Evolutionary conservation across 1,140 invertebrate genomes (phyloP), one percentile per base, ranked within the genome.

Genomic region (Pachyrhynchus sulphureomaculatus): DNA sequence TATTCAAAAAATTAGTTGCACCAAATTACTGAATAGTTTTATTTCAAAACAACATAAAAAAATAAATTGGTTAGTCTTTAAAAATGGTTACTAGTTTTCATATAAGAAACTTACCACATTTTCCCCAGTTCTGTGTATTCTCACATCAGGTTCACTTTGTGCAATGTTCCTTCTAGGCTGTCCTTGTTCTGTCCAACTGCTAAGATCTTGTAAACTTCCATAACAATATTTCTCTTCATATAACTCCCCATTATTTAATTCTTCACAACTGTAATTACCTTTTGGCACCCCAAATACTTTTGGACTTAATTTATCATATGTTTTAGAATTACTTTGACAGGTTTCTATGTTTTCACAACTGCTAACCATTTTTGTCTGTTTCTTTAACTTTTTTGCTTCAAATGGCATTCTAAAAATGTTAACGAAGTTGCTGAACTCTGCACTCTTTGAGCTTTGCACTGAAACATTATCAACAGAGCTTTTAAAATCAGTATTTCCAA

Each of bases 191-290:
- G 51, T 49, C 45, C 59, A 69, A 20, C 61, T 63, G 45, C 58
- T 65, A 26, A 76, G 66, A 56, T 76, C 72, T 36, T 75, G 68
- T 18, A 75, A 72, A 70, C 75, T 76, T 2, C 73, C 73, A 55
- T 68, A 73, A 13, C 66, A 67, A 51, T 61, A 70, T 39, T 72
- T 73, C 24, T 75, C 72, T 15, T 56, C 62, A 53, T 45, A 69
- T 26, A 56, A 52, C 3, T 72, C 68, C 9, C 64, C 65, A 59
- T 69, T 72, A 51, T 68, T 83, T 8, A 85, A 62, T 65, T 86
- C 80, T 64, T 86, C 84, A 53, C 83, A 78, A 69, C 84, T 86
- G 41, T 82, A 80, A 36, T 78, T 75, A 0, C 70, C 78, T 65
- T 77, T 81, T 5, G 62, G 68, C 2, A 77, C 58, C 20, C 75